A percentile compares a stretch with the other conserved stretches of the same genome.
Conservation (phyloP, 2,113 vertebrate genomes). For the Corythaeola cristata region DNA sequence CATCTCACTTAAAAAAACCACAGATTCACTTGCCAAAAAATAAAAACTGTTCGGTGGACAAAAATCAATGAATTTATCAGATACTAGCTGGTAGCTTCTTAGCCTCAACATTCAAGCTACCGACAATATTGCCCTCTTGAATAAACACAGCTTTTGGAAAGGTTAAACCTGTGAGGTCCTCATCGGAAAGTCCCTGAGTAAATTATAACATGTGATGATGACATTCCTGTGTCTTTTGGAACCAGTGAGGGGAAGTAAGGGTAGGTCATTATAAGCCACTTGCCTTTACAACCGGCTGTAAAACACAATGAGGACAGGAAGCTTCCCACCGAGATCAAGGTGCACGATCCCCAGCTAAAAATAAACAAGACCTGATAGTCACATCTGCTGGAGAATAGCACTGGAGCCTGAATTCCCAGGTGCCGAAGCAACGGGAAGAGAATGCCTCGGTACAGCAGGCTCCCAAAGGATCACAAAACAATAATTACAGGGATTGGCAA, state of each 20-base stretch:
- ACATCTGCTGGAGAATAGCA: constrained; percentile 73
- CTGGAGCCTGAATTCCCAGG: constrained; percentile 64
- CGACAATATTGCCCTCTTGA: constrained; percentile 1
- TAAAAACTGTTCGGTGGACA: background rate
- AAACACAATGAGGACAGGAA: constrained; percentile 75
- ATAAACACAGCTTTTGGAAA: constrained; percentile 62
- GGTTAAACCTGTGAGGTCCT: constrained; percentile 66
- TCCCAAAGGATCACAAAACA: constrained; percentile 14
- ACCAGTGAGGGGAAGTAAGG: constrained; percentile 56
- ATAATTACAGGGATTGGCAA: constrained; percentile 15
- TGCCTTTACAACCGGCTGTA: constrained; percentile 72
- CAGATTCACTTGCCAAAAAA: background rate
- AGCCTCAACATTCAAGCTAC: background rate
- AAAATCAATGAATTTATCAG: background rate
- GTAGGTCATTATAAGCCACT: constrained; percentile 71
- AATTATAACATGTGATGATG: constrained; percentile 70
- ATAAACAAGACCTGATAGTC: constrained; percentile 64
- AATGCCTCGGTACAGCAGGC: constrained; percentile 13
- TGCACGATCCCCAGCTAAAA: constrained; percentile 67
- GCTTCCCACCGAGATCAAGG: constrained; percentile 74
- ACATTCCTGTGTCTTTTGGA: constrained; percentile 72
- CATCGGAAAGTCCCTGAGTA: constrained; percentile 69
- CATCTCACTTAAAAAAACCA: background rate
- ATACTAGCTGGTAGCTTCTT: background rate
- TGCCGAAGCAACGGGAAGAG: constrained; percentile 57